These are phyloP conservation scores for Calvadosia cruxmelitensis DNA, from an alignment of 30 jellyfish, hydroid and myxozoan genomes.

Conservation along the genomic window DNA sequence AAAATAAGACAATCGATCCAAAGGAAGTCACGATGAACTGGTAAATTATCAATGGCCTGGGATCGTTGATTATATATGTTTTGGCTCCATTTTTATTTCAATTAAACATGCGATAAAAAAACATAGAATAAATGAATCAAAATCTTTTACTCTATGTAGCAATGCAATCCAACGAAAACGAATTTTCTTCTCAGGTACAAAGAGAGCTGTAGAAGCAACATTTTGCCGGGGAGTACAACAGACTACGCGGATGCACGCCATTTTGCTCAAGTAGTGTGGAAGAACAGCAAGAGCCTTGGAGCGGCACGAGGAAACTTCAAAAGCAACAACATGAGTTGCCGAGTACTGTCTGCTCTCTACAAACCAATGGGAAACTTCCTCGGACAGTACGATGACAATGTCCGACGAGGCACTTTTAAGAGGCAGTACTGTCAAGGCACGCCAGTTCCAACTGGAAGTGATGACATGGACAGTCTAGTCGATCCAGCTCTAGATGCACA, in stretches of 20 bases:
- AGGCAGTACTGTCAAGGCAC: background rate
- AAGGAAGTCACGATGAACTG: background rate
- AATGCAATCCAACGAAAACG: no score
- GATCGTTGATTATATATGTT: no score
- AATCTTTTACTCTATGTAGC: no score
- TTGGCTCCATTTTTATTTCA: no score
- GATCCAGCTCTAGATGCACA: no score
- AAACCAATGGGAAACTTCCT: conserved; percentile 7
- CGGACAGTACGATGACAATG: conserved; percentile 26
- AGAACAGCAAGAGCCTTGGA: background rate
- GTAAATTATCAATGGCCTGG: no score
- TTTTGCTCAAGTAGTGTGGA: background rate
- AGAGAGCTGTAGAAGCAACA: background rate
- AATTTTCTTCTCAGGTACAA: no score
- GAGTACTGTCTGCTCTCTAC: background rate
- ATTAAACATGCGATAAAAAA: no score
- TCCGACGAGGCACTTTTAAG: conserved; percentile 24
- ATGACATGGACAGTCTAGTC: no score
- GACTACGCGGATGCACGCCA: background rate
- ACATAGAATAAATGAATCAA: no score
- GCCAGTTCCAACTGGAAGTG: background rate
- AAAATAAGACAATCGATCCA: background rate
- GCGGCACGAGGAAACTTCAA: background rate
- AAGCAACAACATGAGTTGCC: background rate
- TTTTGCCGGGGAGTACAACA: background rate